Conservation (phyloP, 1,140 invertebrate genomes). For the Lutraria rhynchaena region DNA sequence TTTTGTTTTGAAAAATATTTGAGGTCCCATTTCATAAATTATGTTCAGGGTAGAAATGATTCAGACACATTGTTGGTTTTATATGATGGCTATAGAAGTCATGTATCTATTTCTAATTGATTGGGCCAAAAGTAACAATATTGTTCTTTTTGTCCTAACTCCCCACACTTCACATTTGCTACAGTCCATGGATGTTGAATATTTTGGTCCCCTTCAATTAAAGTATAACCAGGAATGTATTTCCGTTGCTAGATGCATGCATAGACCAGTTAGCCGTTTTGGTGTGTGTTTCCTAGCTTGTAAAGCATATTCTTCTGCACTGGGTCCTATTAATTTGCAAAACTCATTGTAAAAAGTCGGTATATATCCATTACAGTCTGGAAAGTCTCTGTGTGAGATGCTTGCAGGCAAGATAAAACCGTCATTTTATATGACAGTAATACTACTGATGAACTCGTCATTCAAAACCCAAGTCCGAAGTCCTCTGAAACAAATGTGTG, state of each 20-base stretch:
- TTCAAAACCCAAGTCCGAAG: not conserved
- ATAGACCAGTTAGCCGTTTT: too few relatives aligned
- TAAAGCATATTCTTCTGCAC: not conserved
- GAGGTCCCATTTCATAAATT: not conserved
- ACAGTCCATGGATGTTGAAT: too few relatives aligned
- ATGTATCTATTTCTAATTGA: constrained; percentile 4
- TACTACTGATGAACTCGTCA: not conserved
- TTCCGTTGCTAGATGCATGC: too few relatives aligned
- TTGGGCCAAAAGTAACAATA: constrained; percentile 2
- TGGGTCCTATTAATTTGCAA: not conserved
- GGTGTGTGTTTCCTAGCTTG: too few relatives aligned
- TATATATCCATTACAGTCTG: too few relatives aligned
- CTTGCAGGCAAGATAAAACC: constrained; percentile 1
- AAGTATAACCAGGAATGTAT: too few relatives aligned
- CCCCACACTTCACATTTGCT: too few relatives aligned
- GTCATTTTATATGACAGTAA: not conserved
- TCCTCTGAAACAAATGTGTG: too few relatives aligned
- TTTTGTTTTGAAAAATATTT: constrained; percentile 10
- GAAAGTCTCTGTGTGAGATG: not conserved
- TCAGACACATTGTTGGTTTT: not conserved
- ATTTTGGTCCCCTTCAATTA: too few relatives aligned
- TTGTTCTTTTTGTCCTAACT: too few relatives aligned
- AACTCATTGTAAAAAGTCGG: too few relatives aligned
- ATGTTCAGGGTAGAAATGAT: not conserved
- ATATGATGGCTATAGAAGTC: constrained; percentile 31